Conservation (phyloP, 35 echinoderm and acorn worm genomes). For the Diadema setosum region DNA sequence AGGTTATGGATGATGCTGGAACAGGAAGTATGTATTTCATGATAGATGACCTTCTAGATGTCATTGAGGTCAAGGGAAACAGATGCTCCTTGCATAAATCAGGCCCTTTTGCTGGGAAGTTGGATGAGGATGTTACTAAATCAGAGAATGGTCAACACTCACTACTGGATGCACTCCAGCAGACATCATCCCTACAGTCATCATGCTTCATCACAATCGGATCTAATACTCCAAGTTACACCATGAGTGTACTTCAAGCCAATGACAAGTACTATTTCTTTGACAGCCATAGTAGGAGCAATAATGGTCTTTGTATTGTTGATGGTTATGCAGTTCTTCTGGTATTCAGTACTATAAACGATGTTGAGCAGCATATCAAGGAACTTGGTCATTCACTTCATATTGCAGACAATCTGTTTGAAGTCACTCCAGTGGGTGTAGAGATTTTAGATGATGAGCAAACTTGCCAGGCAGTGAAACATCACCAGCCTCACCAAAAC, state of each 20-base stretch:
- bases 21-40: not conserved
- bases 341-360: not conserved
- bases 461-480: not conserved
- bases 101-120: not conserved
- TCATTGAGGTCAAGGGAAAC: not conserved
- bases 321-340: not conserved
- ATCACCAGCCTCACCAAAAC: no score
- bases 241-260: not conserved
- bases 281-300: not conserved
- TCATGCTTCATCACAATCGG: not conserved
- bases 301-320: not conserved
- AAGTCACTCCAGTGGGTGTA: not conserved
- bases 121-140: not conserved
- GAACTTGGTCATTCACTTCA: not conserved
- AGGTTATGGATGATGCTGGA: not conserved
- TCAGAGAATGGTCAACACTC: not conserved
- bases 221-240: not conserved
- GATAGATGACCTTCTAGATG: not conserved
- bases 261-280: not conserved
- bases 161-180: not conserved
- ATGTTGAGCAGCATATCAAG: not conserved
- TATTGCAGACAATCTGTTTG: not conserved
- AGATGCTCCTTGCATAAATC: not conserved
- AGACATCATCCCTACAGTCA: not conserved
- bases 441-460: not conserved